Evolutionary conservation across 2,888 invertebrate species (phyloP).

Genomic region (Andrena haemorrhoa): DNA sequence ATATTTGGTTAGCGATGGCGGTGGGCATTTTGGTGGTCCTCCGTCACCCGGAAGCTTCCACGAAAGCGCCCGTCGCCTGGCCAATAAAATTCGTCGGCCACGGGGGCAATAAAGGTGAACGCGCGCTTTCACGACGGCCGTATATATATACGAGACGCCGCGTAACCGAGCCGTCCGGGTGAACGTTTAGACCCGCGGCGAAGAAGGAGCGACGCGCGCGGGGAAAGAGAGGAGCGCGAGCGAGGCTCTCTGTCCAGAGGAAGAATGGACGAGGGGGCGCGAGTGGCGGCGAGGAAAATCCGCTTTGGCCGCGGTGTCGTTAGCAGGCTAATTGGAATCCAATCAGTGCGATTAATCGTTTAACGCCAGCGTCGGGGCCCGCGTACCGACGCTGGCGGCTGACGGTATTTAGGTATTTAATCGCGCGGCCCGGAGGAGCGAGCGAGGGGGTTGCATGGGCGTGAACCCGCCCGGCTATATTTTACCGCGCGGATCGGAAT

Average conservation of each 20-base stretch:
- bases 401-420: constrained; percentile 60
- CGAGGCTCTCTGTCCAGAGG: not conserved
- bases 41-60: no score
- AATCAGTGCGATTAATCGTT: constrained; percentile 83
- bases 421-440: constrained; percentile 30
- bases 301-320: constrained; percentile 67
- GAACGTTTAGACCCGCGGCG: not conserved
- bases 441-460: constrained; percentile 75
- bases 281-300: constrained; percentile 28
- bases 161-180: constrained; percentile 24
- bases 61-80: not conserved
- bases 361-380: constrained; percentile 72
- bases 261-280: not conserved
- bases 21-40: no score
- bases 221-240: not conserved
- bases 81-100: constrained; percentile 30
- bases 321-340: constrained; percentile 82
- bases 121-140: constrained; percentile 29
- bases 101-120: constrained; percentile 39
- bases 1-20: no score
- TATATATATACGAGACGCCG: constrained; percentile 10
- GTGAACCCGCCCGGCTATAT: constrained; percentile 79
- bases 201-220: no score
- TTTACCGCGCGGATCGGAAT: constrained; percentile 72
- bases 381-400: constrained; percentile 58